phyloP scores from a whole-genome alignment of 2,888 invertebrate genomes.

The Andrena bucephala region DNA sequence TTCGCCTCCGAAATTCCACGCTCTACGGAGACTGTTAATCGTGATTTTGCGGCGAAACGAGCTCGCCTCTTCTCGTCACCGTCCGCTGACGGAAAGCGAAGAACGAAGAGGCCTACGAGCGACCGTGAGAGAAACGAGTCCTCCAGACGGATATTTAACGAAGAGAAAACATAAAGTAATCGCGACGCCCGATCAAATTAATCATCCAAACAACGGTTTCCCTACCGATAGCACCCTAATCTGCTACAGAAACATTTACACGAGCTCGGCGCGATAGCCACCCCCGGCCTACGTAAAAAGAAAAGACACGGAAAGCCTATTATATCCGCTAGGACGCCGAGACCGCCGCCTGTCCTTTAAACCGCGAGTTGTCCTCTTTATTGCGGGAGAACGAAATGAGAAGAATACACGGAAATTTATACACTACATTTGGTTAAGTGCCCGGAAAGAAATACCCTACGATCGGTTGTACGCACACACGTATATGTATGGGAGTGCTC shows the following conservation, averaged over 20 bases:
- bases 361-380: conserved; percentile 53
- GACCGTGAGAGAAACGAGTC: conserved; percentile 40
- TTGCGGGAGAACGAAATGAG: conserved; percentile 49
- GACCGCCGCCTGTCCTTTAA: conserved; percentile 30
- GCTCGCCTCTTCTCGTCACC: not conserved
- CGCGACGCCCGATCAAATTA: conserved; percentile 56
- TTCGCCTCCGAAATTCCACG: conserved; percentile 13
- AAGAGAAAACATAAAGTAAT: conserved; percentile 48
- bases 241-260: conserved; percentile 63
- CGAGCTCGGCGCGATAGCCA: conserved; percentile 42
- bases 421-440: conserved; percentile 73
- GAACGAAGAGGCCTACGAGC: not conserved
- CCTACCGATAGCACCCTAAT: conserved; percentile 71
- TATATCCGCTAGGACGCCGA: conserved; percentile 63
- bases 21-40: not conserved
- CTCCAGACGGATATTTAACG: conserved; percentile 17
- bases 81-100: not conserved
- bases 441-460: conserved; percentile 63
- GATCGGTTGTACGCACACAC: conserved; percentile 58
- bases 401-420: conserved; percentile 62
- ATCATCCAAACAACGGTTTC: conserved; percentile 48
- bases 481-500: conserved; percentile 61
- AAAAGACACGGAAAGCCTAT: conserved; percentile 66
- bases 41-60: not conserved
- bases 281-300: conserved; percentile 42